Evolutionary conservation across 2,797 vertebrate species (phyloP).

Genomic region (Hypotaenidia philippensis): DNA sequence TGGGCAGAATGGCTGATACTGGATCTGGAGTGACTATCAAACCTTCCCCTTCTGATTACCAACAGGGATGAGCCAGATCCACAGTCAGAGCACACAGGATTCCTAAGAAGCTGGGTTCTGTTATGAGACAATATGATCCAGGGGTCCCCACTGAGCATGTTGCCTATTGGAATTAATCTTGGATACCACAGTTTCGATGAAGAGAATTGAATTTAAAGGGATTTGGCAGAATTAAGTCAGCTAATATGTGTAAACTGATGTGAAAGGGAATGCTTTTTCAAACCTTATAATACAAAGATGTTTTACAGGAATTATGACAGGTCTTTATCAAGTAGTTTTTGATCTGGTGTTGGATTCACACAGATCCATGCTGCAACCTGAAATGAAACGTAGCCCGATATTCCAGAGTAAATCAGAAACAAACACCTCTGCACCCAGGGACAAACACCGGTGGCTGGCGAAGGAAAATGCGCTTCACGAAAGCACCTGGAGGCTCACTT

Average conservation of each 20-base stretch:
- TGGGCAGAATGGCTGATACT: background rate
- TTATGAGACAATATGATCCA: background rate
- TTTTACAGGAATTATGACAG: background rate
- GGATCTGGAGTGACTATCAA: background rate
- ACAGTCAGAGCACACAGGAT: background rate
- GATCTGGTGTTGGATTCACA: background rate
- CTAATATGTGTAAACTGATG: background rate
- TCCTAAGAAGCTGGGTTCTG: background rate
- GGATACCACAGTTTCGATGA: background rate
- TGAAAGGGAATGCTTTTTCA: background rate
- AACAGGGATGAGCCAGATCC: background rate
- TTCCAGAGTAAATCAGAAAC: constrained; percentile 10
- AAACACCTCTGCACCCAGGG: background rate
- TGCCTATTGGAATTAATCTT: background rate
- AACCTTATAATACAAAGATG: background rate
- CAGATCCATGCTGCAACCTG: background rate
- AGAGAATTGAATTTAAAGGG: background rate
- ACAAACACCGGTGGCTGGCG: background rate
- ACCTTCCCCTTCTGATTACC: background rate
- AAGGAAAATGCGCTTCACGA: background rate
- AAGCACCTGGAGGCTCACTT: background rate
- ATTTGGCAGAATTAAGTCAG: background rate
- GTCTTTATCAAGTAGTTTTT: background rate
- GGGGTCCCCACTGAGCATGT: background rate
- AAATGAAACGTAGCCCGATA: background rate